Evolutionary conservation across 2,797 vertebrate genomes (phyloP), one percentile per base, ranked within the genome.

Genomic region (Orestias chungarensis): DNA sequence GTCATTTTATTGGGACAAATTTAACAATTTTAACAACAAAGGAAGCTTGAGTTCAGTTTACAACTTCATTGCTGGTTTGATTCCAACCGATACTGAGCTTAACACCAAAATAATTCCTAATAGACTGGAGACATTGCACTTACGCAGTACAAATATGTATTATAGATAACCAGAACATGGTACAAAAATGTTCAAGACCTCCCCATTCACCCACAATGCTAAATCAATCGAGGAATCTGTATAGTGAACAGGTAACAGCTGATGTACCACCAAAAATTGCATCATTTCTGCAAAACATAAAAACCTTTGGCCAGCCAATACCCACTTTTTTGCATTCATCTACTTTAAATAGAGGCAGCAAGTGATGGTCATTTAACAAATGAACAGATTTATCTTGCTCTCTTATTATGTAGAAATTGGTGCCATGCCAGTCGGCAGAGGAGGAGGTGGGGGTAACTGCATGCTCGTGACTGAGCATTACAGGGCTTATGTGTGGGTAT

Each of bases 361-460:
- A 43, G 52, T 73, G 81, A 80, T 73, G 83, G 78, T 80, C 82
- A 83, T 83, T 88, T 90, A 87, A 73, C 87, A 67, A 74, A 72
- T 85, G 87, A 87, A 86, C 85, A 89, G 77, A 86, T 83, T 86
- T 66, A 85, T 74, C 71, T 86, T 86, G 89, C 88, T 87, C 79
- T 79, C 76, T 64, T 83, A 85, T 85, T 84, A 77, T 70, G 82
- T 74, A 81, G 82, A 74, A 85, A 44, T 78, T 86, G 86, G 87
- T 76, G 31, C 35, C 10, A 29, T 29, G 82, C 88, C 89, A 89
- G 72, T 38, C 71, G 27, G 76, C 80, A 83, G 80, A 20, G n/a
- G 68, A 81, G 75, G 14, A 54, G 0, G 42, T n/a, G 65, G 14
- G 69, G 1, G 40, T 65, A 40, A 55, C 55, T 50, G 50, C n/a